Conservation (phyloP, 2,113 vertebrate genomes). For the Thryonomys swinderianus region DNA sequence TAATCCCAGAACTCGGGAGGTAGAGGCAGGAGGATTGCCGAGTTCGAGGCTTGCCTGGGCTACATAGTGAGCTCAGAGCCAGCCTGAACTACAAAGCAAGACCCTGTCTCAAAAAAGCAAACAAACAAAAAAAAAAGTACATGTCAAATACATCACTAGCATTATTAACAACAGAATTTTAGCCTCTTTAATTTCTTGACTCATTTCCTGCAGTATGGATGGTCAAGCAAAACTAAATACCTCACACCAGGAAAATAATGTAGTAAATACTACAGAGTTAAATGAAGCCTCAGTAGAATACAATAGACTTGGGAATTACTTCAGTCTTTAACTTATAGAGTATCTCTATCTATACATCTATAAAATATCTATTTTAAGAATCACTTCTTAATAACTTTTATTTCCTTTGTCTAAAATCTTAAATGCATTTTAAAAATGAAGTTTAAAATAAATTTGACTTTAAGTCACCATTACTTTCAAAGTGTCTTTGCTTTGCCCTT, state of each 20-base stretch:
- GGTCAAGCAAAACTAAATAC: not conserved
- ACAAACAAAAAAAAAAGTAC: not conserved
- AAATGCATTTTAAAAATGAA: not conserved
- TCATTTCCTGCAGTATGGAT: not conserved
- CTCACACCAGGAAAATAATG: not conserved
- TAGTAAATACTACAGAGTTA: not conserved
- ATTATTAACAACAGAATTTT: not conserved
- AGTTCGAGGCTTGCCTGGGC: too few species aligned
- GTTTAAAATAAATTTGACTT: not conserved
- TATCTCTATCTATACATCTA: too few species aligned
- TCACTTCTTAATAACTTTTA: not conserved
- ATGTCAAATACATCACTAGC: not conserved
- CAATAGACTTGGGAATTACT: not conserved
- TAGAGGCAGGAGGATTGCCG: too few species aligned
- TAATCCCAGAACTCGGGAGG: too few species aligned
- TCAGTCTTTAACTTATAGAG: not conserved
- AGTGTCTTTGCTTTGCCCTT: not conserved
- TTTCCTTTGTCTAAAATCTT: not conserved
- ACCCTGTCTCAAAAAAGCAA: too few species aligned
- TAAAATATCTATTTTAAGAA: not conserved
- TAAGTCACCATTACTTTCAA: not conserved
- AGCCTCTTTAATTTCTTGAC: not conserved
- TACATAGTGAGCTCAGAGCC: too few species aligned
- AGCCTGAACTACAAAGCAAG: too few species aligned
- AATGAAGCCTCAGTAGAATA: not conserved